A percentile compares a stretch with the other conserved stretches of the same genome.
Evolutionary conservation across 2,113 vertebrate species (phyloP).

Genomic region (Lichenostomus cassidix): DNA sequence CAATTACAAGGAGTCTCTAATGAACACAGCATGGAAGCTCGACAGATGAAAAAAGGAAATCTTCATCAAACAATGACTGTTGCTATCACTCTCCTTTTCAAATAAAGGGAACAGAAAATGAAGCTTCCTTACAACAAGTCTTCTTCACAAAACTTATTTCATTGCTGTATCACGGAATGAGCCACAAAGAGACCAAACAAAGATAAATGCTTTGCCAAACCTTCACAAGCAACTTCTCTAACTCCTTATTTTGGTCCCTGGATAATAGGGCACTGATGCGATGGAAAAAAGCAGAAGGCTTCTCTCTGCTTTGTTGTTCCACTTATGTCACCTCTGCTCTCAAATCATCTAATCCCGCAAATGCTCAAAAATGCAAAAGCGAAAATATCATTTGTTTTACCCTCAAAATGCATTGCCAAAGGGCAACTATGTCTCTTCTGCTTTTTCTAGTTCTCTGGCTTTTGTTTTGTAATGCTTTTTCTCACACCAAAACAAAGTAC

Average conservation of each 20-base stretch:
- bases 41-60: constrained; percentile 4
- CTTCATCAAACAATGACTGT: constrained; percentile 9
- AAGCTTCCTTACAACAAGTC: neutral
- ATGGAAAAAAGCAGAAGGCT: constrained; percentile 24
- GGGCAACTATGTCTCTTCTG: neutral
- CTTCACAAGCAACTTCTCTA: neutral
- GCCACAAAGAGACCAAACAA: neutral
- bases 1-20: constrained; percentile 26
- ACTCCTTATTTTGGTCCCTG: neutral
- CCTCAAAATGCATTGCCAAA: neutral
- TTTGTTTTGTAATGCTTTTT: neutral
- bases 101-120: neutral
- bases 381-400: neutral
- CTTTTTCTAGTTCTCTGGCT: neutral
- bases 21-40: constrained; percentile 29
- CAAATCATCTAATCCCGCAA: neutral
- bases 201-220: neutral
- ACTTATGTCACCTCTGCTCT: constrained; percentile 32
- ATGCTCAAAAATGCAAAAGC: neutral
- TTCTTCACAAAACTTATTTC: neutral
- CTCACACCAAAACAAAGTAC: neutral
- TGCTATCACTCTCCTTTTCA: neutral
- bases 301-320: constrained; percentile 16
- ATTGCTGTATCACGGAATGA: neutral
- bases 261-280: neutral